Evolutionary conservation across 1,140 invertebrate genomes (phyloP), one percentile per base, ranked within the genome.

Genomic region (Danaus melanippus): DNA sequence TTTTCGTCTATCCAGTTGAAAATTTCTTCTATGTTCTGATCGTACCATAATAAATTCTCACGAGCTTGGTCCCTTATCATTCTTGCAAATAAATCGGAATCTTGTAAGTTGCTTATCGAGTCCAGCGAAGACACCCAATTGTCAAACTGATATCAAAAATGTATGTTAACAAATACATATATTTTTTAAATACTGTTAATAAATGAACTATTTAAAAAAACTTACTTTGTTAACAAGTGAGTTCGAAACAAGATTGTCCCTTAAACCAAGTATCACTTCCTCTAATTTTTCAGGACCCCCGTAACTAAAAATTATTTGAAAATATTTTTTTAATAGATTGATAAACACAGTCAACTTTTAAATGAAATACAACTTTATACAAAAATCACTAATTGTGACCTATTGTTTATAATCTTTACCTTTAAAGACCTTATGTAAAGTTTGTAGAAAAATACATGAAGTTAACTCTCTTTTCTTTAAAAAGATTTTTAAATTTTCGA

Each of bases 1-100:
- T 86, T 86, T 45, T 79, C 73, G 6, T 81, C 72, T 7, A 86
- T 84, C 84, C 84, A 86, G 49, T 82, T 73, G 39, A 84, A 86
- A 0, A 75, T 69, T 1, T 53, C 40, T 10, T 79, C 63, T 10
- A 74, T 12, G 9, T 64, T 21, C 0, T 46, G 21, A 0, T 49
- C 45, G 0, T 61, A 53, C 84, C 84, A 86, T 0, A 9, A 12
- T 0, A 71, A 12, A 41, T 78, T 72, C 11, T 78, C 64, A 0
- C 11, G 9, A 0, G 72, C 60, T 7, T 62, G 48, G 0, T 44
- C 54, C 0, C 56, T 12, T 4, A 68, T 70, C 7, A 67, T 53
- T 9, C 60, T 46, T 7, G 79, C 81, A 0, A 53, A 44, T 1
- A 43, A 10, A 12, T 59, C 15, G 0, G 78, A 83, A 10, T 81